Base-by-base conservation (phyloP, 1,140 invertebrate species). In the Anthonomus grandis region DNA sequence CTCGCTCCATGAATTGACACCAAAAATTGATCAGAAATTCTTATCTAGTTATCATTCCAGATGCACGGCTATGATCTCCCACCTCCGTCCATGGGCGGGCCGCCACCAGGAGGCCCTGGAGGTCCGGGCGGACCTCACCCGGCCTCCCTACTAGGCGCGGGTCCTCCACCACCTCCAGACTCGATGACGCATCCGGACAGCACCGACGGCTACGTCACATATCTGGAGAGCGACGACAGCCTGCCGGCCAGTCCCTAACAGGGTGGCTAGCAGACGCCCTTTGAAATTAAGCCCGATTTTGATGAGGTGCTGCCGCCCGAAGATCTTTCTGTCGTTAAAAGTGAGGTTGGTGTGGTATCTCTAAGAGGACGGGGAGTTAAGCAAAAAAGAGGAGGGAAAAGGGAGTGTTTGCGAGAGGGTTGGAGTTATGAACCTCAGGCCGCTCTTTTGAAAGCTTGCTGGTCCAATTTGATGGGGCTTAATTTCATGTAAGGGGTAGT, bases 21-120 rank as follows among this genome's bases (percentile, higher is more conserved):
- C n/a, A n/a, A n/a, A n/a, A n/a, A n/a, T n/a, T n/a, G n/a, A n/a
- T n/a, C n/a, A n/a, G n/a, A n/a, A n/a, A n/a, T n/a, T n/a, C n/a
- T n/a, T n/a, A n/a, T n/a, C n/a, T n/a, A n/a, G n/a, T n/a, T n/a
- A 12, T 46, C 17, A 12, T 76, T 71, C 12, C 77, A 93, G 90
- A 91, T 93, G 89, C 90, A 93, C 64, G 90, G 90, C 19, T 92
- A 91, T 69, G 90, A 92, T 71, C 75, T 91, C 50, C 83, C 84
- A 37, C 79, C 79, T 13, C 78, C 77, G 2, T 74, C 73, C 3
- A 75, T 70, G 67, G 75, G 66, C 37, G 74, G 60, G 60, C 74
- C 65, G 56, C 70, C 64, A 64, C 59, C 73, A 48, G 65, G 74
- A 52, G 46, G 45, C 9, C 10, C 36, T 6, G 57, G 57, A 23